A percentile compares a stretch with the other conserved stretches of the same genome.
phyloP scores from a whole-genome alignment of 1,140 invertebrate species.

The Saxidomus purpurata region DNA sequence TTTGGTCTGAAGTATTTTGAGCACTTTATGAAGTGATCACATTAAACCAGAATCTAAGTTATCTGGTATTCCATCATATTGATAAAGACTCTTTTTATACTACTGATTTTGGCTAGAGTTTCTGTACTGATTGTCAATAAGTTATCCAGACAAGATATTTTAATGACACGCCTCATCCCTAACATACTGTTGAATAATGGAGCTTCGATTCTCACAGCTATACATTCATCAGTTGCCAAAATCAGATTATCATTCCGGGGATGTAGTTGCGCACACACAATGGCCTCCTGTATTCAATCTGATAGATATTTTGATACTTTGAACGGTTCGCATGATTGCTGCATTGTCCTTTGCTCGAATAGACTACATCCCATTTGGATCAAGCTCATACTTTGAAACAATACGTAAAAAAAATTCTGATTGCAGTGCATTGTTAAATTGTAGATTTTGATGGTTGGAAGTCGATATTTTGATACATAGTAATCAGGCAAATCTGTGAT shows the following conservation, averaged over 20 bases:
- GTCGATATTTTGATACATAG: constrained; percentile 16
- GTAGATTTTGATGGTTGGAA: not conserved
- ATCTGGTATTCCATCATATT: constrained; percentile 21
- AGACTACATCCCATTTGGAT: constrained; percentile 55
- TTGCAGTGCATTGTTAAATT: constrained; percentile 33
- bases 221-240: constrained; percentile 57
- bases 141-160: constrained; percentile 29
- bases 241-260: constrained; percentile 47
- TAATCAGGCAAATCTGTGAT: constrained; percentile 9
- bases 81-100: not conserved
- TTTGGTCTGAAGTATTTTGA: not conserved
- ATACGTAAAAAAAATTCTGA: constrained; percentile 28
- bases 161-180: constrained; percentile 27
- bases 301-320: constrained; percentile 63
- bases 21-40: not conserved
- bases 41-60: constrained; percentile 33
- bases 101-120: constrained; percentile 8
- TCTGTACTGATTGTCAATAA: constrained; percentile 31
- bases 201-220: constrained; percentile 12
- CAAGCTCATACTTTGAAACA: constrained; percentile 47
- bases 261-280: constrained; percentile 57
- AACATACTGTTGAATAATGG: not conserved
- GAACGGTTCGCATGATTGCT: constrained; percentile 41
- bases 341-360: constrained; percentile 40
- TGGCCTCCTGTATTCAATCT: constrained; percentile 45